Conservation (phyloP, 2,888 invertebrate species). For the Pseudolycoriella hygida region DNA sequence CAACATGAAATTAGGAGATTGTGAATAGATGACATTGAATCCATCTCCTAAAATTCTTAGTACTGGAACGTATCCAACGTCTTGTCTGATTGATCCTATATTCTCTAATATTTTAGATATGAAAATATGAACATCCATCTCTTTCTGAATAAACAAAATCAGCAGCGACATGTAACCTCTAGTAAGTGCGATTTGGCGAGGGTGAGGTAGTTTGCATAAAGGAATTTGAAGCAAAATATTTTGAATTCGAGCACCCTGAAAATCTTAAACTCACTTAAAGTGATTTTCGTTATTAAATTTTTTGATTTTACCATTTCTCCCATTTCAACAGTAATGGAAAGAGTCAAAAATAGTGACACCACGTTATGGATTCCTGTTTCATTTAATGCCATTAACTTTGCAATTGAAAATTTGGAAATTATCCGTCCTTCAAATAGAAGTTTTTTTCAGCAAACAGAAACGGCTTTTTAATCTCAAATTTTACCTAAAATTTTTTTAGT, state of each 20-base stretch:
- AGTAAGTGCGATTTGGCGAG: constrained; percentile 20
- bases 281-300: background rate
- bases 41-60: constrained; percentile 19
- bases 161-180: constrained; percentile 27
- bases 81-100: constrained; percentile 17
- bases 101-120: constrained; percentile 21
- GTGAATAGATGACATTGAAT: constrained; percentile 19
- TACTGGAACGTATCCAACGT: constrained; percentile 15
- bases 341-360: constrained; percentile 22
- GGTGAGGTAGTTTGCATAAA: constrained; percentile 21
- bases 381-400: constrained; percentile 34
- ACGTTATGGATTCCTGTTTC: constrained; percentile 38
- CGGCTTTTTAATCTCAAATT: too few relatives aligned
- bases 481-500: background rate
- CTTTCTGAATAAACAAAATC: constrained; percentile 23
- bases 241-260: constrained; percentile 21
- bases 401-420: constrained; percentile 37
- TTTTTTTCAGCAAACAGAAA: background rate
- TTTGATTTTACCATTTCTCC: constrained; percentile 14
- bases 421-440: constrained; percentile 26
- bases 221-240: constrained; percentile 24
- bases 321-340: constrained; percentile 20
- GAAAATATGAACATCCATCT: constrained; percentile 21
- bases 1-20: constrained; percentile 18
- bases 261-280: background rate